Base-by-base conservation (phyloP, 2,888 invertebrate species). In the Caenorhabditis panamensis region DNA sequence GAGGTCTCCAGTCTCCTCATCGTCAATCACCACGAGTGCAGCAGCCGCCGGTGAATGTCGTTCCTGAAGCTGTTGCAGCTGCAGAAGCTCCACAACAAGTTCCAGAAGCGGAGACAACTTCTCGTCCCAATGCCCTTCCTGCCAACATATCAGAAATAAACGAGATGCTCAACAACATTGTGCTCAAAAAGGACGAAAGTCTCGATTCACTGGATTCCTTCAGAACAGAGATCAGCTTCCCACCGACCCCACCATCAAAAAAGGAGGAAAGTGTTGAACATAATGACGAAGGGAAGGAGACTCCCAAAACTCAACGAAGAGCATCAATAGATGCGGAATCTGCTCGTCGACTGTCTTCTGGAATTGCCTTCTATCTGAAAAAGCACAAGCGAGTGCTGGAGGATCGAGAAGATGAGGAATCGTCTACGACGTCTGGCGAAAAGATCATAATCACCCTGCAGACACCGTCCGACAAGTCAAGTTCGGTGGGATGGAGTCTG, bases 341-440 rank as follows among this genome's bases (percentile, higher is more conserved):
- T 5, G 77, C 69, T 8, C 59, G 69, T n/a, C 47, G 64, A 8
- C 36, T 78, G 5, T 79, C 79, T 9, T 59, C 62, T 16, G 77
- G 77, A 37, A n/a, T 78, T 9, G 59, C 64, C 0, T 53, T 59
- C 24, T 69, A 24, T 13, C 37, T 78, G 16, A 69, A 78, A 20
- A 22, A 71, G 22, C 20, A 53, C 4, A 71, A 62, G 28, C 58
- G 59, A 16, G 68, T 58, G 16, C 31, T 41, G 20, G 26, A 53
- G 13, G 41, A 18, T 16, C 18, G 8, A 18, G 31, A 58, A 20
- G 31, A n/a, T 5, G 56, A 22, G 44, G 4, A 22, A 44, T n/a
- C 16, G 24, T 16, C 13, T 11, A 24, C 16, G 58, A 58, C n/a
- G 11, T 18, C 8, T 31, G 31, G 31, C 41, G 41, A 41, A 13